A percentile compares a stretch with the other conserved stretches of the same genome.
phyloP scores from a whole-genome alignment of 2,113 vertebrate species.

The Panthera uncia region DNA sequence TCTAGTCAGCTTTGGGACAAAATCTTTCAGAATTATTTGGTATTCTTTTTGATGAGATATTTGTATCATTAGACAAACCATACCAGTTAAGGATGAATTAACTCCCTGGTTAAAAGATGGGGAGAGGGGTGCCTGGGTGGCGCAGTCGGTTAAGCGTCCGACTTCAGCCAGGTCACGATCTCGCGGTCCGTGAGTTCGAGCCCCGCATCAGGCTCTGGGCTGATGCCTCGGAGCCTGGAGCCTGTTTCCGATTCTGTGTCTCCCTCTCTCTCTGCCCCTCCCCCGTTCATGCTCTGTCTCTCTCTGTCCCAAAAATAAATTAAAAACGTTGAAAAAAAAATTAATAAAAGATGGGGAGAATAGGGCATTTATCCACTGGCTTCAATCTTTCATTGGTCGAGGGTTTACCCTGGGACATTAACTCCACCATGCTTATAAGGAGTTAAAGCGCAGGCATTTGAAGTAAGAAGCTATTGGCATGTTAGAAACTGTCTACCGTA shows the following conservation, averaged over 20 bases:
- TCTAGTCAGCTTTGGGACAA: conserved; percentile 37
- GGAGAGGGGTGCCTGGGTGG: too few relatives aligned
- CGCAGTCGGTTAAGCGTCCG: too few relatives aligned
- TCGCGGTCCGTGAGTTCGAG: too few relatives aligned
- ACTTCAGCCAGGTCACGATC: too few relatives aligned
- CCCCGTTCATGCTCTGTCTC: too few relatives aligned
- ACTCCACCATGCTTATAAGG: not conserved
- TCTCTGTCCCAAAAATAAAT: too few relatives aligned
- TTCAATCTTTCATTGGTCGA: not conserved
- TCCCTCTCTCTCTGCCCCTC: too few relatives aligned
- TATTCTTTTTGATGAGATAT: conserved; percentile 35
- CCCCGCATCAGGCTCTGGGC: too few relatives aligned
- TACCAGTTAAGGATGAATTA: not conserved
- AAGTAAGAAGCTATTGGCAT: not conserved
- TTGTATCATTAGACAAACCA: conserved; percentile 14
- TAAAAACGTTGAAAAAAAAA: too few relatives aligned
- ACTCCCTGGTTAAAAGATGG: not conserved
- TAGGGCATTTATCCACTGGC: not conserved
- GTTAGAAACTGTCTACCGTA: not conserved
- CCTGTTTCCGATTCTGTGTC: too few relatives aligned
- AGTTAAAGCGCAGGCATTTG: not conserved
- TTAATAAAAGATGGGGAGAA: not conserved
- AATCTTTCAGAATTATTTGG: conserved; percentile 41
- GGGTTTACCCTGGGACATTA: not conserved
- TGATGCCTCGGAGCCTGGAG: too few relatives aligned